phyloP scores from a whole-genome alignment of 2,113 vertebrate species.

The Parus major region DNA sequence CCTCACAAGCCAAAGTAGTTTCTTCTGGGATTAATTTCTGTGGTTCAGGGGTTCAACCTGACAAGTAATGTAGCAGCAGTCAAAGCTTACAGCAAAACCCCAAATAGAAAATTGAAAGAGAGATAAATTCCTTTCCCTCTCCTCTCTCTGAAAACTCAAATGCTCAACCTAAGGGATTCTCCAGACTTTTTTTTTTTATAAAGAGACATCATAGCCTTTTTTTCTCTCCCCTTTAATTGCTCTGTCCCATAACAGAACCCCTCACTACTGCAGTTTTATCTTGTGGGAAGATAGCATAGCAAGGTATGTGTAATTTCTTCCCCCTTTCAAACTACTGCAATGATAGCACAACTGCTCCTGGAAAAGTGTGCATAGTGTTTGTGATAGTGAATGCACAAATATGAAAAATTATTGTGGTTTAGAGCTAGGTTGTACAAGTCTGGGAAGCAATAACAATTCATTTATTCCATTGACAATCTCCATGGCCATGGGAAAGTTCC shows the following conservation, averaged over 20 bases:
- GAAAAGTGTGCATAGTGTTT: background rate
- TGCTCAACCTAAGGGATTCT: background rate
- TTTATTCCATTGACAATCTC: background rate
- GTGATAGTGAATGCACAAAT: background rate
- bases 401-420: background rate
- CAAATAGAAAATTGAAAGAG: background rate
- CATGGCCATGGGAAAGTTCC: background rate
- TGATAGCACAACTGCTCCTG: background rate
- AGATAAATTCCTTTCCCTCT: background rate
- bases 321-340: background rate
- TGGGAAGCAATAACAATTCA: background rate
- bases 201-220: background rate
- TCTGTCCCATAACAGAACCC: background rate
- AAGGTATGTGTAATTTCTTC: background rate
- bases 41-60: background rate
- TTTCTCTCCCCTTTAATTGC: background rate
- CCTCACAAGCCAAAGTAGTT: background rate
- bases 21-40: slow-evolving; percentile 31
- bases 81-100: background rate
- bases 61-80: background rate
- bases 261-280: background rate
- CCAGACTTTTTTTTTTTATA: background rate
- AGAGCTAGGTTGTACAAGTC: background rate
- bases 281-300: background rate
- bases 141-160: background rate